These are phyloP conservation scores for Pollenia griseotomentosa DNA, from an alignment of 2,888 invertebrate genomes.

Conservation along the genomic window DNA sequence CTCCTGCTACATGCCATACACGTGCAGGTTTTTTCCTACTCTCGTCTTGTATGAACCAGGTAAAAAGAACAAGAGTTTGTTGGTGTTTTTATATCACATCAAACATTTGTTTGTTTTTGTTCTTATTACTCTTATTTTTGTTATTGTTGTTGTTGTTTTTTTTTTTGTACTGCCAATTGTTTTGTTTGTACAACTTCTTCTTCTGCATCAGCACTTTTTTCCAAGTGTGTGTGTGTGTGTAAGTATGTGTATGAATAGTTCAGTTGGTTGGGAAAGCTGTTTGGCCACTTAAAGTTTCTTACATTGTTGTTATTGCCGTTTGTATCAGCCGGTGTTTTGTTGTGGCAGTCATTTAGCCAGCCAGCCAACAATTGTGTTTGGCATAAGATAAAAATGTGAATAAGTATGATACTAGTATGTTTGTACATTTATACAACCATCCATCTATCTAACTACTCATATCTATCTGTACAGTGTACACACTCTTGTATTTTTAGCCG, in stretches of 20 bases:
- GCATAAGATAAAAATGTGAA: constrained; percentile 50
- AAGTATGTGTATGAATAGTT: neutral
- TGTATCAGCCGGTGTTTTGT: constrained; percentile 70
- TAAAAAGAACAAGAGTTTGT: constrained; percentile 7
- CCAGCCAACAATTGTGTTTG: constrained; percentile 63
- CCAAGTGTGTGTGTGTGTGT: neutral
- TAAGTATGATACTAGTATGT: neutral
- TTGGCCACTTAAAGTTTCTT: constrained; percentile 54
- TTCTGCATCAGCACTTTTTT: constrained; percentile 32
- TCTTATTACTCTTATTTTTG: constrained; percentile 14
- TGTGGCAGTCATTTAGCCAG: constrained; percentile 37
- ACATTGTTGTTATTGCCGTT: constrained; percentile 34
- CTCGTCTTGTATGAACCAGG: constrained; percentile 54
- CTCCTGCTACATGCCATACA: constrained; percentile 73
- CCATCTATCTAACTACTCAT: constrained; percentile 30
- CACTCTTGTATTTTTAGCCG: constrained; percentile 15
- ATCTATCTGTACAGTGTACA: constrained; percentile 11
- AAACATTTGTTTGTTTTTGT: constrained; percentile 70
- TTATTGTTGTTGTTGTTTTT: constrained; percentile 32
- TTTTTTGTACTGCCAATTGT: constrained; percentile 48
- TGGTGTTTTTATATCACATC: constrained; percentile 67
- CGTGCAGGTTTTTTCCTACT: constrained; percentile 64
- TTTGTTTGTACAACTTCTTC: constrained; percentile 47
- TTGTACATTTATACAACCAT: neutral
- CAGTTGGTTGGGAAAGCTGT: constrained; percentile 25